Evolutionary conservation across 2,797 vertebrate species (phyloP), one percentile per base, ranked within the genome.

Genomic region (Molossus alvarezi): DNA sequence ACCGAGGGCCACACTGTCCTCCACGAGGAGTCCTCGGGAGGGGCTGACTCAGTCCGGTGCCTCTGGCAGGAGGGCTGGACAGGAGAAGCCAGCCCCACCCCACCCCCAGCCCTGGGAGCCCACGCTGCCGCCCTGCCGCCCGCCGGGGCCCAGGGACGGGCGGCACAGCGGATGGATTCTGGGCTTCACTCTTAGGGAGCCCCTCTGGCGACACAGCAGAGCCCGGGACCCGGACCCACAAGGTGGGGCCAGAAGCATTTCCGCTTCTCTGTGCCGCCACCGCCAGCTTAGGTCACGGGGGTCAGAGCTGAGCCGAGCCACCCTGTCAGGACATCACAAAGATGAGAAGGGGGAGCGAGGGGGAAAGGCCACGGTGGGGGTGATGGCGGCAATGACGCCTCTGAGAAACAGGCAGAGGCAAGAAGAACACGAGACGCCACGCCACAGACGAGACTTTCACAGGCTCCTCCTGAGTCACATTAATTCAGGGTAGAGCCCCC

Each of bases 111-210:
- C 57, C 29, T 13, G 51, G 64, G 45, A 13, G 84, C 14, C 9
- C 2, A 1, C 9, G 33, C 37, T 10, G n/a, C 41, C 1, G 45
- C 8, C 12, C 33, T n/a, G 53, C 53, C 0, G 0, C 62, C 60
- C 9, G 23, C 41, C 58, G 5, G n/a, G 9, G 20, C 6, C 37
- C 60, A 27, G 55, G 14, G 7, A 8, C 5, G 37, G 33, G 20
- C 5, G 0, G 23, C 9, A 5, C 0, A 0, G 2, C 2, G 18
- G 57, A 12, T 3, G 3, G n/a, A 2, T 6, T 1, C 76, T 1
- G 41, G 29, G 57, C 17, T 1, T 69, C 20, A 0, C 60, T 3
- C 2, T 33, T 8, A 14, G 21, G 67, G 67, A 1, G n/a, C 27
- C 57, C 9, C 8, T 9, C 0, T 2, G 71, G 55, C 27, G 18